Percentiles rank a stretch among this genome's conserved stretches.
These are phyloP conservation scores for Sardinella longiceps DNA, from an alignment of 2,797 vertebrate genomes.

Conservation along the genomic window DNA sequence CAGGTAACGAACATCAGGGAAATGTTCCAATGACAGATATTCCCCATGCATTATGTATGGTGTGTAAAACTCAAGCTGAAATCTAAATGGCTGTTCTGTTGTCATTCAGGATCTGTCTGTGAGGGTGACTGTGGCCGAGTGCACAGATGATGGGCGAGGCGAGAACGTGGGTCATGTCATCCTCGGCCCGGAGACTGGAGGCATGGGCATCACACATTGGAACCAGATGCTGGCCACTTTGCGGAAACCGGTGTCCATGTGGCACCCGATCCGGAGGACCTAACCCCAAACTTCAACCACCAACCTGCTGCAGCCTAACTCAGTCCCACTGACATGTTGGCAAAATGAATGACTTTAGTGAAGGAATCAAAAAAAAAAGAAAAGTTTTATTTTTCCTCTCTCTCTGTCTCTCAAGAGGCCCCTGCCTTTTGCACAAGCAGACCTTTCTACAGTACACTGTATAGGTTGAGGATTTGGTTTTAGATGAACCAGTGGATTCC, in stretches of 20 bases:
- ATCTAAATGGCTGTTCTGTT: background rate
- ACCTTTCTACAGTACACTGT: constrained; percentile 51
- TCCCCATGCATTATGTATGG: background rate
- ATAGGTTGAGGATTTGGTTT: constrained; percentile 35
- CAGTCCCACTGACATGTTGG: constrained; percentile 57
- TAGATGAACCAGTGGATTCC: background rate
- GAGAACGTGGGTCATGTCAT: constrained; percentile 96
- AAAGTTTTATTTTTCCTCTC: constrained; percentile 53
- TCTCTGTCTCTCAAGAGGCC: constrained; percentile 58
- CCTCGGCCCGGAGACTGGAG: constrained; percentile 89
- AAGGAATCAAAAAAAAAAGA: constrained; percentile 45
- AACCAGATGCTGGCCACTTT: constrained; percentile 98
- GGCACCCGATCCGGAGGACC: constrained; percentile 90
- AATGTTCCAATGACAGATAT: background rate
- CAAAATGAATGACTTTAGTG: constrained; percentile 48
- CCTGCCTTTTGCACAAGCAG: constrained; percentile 52
- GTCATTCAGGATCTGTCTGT: constrained; percentile 88
- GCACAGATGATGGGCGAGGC: constrained; percentile 84
- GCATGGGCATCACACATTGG: constrained; percentile 98
- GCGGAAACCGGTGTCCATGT: constrained; percentile 96
- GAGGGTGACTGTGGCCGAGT: constrained; percentile 92
- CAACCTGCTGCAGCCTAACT: constrained; percentile 69
- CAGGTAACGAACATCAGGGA: constrained; percentile 78
- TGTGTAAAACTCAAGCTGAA: background rate
- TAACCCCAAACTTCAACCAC: constrained; percentile 60